Evolutionary conservation across 2,797 vertebrate species (phyloP).

Genomic region (Sebastes taczanowskii): DNA sequence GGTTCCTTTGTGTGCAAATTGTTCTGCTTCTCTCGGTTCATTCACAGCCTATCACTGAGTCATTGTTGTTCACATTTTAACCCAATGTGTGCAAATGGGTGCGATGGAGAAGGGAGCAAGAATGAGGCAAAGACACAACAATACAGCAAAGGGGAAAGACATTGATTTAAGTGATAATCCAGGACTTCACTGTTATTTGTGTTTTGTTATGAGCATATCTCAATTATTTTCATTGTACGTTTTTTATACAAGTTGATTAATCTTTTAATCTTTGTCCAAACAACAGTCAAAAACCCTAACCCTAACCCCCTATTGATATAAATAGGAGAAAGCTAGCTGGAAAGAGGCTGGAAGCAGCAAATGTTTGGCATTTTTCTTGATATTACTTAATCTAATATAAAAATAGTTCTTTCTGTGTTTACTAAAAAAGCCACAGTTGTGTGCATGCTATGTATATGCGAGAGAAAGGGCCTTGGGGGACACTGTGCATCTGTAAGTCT

Average conservation of each 20-base stretch:
- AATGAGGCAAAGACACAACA: background rate
- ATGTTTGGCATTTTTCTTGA: background rate
- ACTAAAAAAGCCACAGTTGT: background rate
- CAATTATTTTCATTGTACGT: no score
- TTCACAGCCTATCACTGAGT: conserved; percentile 12
- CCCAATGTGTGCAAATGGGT: background rate
- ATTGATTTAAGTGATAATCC: background rate
- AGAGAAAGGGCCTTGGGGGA: background rate
- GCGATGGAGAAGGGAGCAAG: background rate
- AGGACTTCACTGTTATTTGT: background rate
- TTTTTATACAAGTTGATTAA: background rate
- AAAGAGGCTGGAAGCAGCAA: background rate
- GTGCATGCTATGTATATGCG: background rate
- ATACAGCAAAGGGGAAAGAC: background rate
- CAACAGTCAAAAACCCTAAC: background rate
- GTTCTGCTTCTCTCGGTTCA: background rate
- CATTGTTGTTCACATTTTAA: background rate
- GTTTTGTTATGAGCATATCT: background rate
- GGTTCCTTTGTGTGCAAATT: background rate
- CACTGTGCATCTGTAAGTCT: conserved; percentile 15
- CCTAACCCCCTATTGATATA: background rate
- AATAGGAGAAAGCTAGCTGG: background rate
- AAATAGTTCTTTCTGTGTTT: background rate
- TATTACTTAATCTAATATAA: background rate
- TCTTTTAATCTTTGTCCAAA: background rate